Evolutionary conservation across 2,113 vertebrate genomes (phyloP), one percentile per base, ranked within the genome.

Genomic region (Archilochus colubris): DNA sequence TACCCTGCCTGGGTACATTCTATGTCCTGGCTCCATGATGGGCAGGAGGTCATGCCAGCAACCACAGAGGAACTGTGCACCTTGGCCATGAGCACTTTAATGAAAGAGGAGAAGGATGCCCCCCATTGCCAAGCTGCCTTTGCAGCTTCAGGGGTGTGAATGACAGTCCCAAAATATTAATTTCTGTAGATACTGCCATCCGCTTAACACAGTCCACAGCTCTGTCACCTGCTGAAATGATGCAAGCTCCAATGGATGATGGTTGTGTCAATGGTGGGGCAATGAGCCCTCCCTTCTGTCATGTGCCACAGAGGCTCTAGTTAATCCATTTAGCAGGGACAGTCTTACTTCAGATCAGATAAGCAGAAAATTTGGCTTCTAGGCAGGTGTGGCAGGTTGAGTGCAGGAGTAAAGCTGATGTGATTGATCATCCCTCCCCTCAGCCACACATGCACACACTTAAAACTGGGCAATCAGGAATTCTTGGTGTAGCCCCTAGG

Each of bases 271-370:
- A 4, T 11, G 53, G 14, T 23, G 19, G 15, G 10, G 6, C 4
- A 15, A 74, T 8, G 4, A 75, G 54, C 8, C 13, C 53, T 82
- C 21, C 51, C 51, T 33, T 23, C 78, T 78, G 46, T 66, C 43
- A 14, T 40, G 53, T 54, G 36, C 69, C 11, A 23, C 0, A 0
- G 31, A 66, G 18, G 25, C 2, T 0, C 30, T 72, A 55, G 40
- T 76, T 80, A 59, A 82, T 44, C 33, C 58, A 25, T n/a, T 90
- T 72, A 72, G 13, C 6, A 1, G 25, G 24, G 30, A 76, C 9
- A 21, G 38, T 3, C 61, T 70, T 68, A 44, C 38, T 81, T 54
- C 31, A 81, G 30, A 33, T 54, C 46, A 82, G 67, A 9, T 68
- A 50, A 83, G 53, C 0, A 1, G 82, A 28, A 78, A 31, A 75